Conservation (phyloP, 2,113 vertebrate genomes). For the Pterocles orientalis region DNA sequence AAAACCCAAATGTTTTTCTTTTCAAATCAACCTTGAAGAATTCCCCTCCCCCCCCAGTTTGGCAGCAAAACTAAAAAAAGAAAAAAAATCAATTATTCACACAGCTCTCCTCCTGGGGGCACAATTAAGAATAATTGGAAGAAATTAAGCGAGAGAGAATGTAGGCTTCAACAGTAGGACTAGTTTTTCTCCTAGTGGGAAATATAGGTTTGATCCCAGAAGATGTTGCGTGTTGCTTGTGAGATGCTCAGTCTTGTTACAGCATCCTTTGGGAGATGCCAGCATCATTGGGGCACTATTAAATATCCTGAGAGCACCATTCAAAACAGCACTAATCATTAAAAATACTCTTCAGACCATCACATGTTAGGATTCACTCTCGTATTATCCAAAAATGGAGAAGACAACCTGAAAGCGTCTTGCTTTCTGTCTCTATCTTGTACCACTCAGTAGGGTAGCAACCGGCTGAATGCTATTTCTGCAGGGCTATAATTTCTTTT, state of each 20-base stretch:
- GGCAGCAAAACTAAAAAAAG: neutral
- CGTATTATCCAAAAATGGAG: neutral
- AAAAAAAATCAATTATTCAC: constrained; percentile 35
- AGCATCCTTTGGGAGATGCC: neutral
- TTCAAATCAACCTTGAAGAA: constrained; percentile 10
- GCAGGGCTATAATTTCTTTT: neutral
- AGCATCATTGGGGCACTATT: neutral
- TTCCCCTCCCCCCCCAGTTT: neutral
- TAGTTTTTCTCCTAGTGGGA: neutral
- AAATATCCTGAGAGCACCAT: neutral
- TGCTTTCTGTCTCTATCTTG: neutral
- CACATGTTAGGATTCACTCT: neutral
- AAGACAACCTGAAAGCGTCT: neutral
- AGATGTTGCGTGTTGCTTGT: neutral
- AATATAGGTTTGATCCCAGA: neutral
- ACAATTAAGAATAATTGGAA: constrained; percentile 50
- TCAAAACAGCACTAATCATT: neutral
- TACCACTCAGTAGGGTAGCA: neutral
- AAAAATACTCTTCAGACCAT: neutral
- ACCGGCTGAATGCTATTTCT: neutral
- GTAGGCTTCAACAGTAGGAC: neutral
- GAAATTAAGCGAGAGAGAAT: constrained; percentile 43
- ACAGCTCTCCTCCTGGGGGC: constrained; percentile 31
- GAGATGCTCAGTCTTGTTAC: neutral
- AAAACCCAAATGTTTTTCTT: neutral